Evolutionary conservation across 1,140 invertebrate species (phyloP).

Genomic region (Proctacanthus coquilletti): DNA sequence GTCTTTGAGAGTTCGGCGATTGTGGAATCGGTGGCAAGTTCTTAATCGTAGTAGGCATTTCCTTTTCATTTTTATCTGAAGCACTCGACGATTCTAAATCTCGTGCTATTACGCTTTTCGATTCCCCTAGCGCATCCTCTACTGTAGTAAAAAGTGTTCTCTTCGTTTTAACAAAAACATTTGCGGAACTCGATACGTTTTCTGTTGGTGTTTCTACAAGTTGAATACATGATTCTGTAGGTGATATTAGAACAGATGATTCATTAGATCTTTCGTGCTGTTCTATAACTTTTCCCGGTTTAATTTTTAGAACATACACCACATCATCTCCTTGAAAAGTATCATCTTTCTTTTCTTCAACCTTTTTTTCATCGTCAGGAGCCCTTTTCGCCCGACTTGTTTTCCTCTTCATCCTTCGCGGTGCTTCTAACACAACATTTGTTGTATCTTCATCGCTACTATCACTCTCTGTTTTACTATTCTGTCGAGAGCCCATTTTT

Average conservation of each 20-base stretch:
- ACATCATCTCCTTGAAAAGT: conserved; percentile 13
- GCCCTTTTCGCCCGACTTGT: conserved; percentile 24
- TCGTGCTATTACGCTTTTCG: neutral
- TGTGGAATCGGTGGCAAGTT: conserved; percentile 35
- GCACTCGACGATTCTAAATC: conserved; percentile 13
- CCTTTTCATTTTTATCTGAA: conserved; percentile 11
- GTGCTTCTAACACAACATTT: conserved; percentile 28
- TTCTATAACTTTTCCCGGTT: conserved; percentile 27
- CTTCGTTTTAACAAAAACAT: conserved; percentile 59
- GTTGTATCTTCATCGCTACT: conserved; percentile 30
- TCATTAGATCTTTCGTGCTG: conserved; percentile 14
- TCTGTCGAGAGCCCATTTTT: conserved; percentile 28
- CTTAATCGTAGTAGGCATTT: conserved; percentile 15
- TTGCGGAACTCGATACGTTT: conserved; percentile 22
- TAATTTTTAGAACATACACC: conserved; percentile 19
- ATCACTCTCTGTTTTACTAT: conserved; percentile 31
- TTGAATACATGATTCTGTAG: conserved; percentile 6
- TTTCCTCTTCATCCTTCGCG: conserved; percentile 22
- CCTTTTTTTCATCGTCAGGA: conserved; percentile 20
- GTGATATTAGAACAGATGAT: conserved; percentile 5
- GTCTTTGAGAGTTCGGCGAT: conserved; percentile 36
- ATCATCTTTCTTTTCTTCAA: conserved; percentile 7
- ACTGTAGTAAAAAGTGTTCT: conserved; percentile 59
- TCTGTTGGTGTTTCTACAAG: conserved; percentile 9
- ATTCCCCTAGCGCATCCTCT: conserved; percentile 12